A percentile compares a stretch with the other conserved stretches of the same genome.
phyloP scores from a whole-genome alignment of 1,140 invertebrate genomes.

The Bombus haemorrhoidalis region DNA sequence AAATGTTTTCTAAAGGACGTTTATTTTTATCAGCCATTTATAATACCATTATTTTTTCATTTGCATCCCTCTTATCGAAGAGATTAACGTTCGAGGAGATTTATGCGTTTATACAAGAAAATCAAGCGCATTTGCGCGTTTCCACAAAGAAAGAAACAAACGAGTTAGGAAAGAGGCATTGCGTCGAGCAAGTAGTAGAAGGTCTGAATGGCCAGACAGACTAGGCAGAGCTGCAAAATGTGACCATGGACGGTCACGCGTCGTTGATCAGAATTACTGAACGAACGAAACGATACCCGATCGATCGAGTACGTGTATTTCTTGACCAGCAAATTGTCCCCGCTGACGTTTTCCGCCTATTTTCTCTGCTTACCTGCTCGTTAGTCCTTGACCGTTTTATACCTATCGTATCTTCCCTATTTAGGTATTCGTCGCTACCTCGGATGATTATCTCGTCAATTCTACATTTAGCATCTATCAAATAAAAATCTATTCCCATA shows the following conservation, averaged over 20 bases:
- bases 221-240: slow-evolving; percentile 10
- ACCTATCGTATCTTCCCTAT: slow-evolving; percentile 50
- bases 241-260: slow-evolving; percentile 19
- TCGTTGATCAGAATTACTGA: slow-evolving; percentile 52
- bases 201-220: slow-evolving; percentile 45
- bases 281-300: slow-evolving; percentile 55
- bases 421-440: slow-evolving; percentile 45
- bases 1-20: slow-evolving; percentile 7
- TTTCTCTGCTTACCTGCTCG: slow-evolving; percentile 60
- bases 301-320: slow-evolving; percentile 56
- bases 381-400: slow-evolving; percentile 66
- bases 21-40: background rate
- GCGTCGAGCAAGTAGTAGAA: slow-evolving; percentile 20
- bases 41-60: background rate
- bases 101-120: background rate
- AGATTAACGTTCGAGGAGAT: too few relatives aligned
- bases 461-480: background rate
- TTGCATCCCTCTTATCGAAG: background rate
- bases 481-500: too few relatives aligned
- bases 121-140: background rate
- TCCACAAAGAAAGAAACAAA: background rate
- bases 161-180: too few relatives aligned
- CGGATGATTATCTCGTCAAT: slow-evolving; percentile 34
- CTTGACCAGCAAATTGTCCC: slow-evolving; percentile 48
- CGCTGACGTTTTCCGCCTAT: slow-evolving; percentile 50